Conservation (phyloP, 2,113 vertebrate genomes). For the Isichthys henryi region DNA sequence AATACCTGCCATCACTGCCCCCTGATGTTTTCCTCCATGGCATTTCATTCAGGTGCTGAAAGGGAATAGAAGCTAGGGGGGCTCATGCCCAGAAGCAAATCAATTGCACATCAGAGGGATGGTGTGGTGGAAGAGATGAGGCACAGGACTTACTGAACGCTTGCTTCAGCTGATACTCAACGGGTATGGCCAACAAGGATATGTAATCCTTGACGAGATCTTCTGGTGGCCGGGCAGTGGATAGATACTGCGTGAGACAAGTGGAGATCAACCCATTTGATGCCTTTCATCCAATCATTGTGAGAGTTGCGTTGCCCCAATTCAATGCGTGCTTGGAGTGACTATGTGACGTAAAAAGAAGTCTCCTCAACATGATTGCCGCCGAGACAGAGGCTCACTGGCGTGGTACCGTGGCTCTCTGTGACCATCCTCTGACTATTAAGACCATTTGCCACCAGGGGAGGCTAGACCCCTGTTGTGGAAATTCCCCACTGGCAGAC, state of each 20-base stretch:
- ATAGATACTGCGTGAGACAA: neutral
- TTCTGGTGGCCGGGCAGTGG: too few relatives aligned
- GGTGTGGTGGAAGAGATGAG: neutral
- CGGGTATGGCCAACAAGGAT: neutral
- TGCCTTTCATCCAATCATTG: neutral
- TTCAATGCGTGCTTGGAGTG: neutral
- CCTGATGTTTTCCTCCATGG: neutral
- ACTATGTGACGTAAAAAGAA: neutral
- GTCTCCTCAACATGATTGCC: neutral
- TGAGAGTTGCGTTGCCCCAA: neutral
- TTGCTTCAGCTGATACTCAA: neutral
- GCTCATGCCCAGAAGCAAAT: neutral
- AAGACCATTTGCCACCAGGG: too few relatives aligned
- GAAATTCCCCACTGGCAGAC: neutral
- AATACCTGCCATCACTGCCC: neutral
- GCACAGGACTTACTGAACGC: neutral
- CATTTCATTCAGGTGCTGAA: too few relatives aligned
- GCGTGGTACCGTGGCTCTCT: neutral
- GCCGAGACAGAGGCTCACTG: neutral
- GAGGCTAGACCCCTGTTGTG: too few relatives aligned
- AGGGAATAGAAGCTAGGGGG: neutral
- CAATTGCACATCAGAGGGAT: neutral
- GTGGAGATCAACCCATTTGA: neutral
- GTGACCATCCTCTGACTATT: neutral
- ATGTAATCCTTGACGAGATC: neutral